Conservation (phyloP, 2,888 invertebrate genomes). For the Homarus gammarus region DNA sequence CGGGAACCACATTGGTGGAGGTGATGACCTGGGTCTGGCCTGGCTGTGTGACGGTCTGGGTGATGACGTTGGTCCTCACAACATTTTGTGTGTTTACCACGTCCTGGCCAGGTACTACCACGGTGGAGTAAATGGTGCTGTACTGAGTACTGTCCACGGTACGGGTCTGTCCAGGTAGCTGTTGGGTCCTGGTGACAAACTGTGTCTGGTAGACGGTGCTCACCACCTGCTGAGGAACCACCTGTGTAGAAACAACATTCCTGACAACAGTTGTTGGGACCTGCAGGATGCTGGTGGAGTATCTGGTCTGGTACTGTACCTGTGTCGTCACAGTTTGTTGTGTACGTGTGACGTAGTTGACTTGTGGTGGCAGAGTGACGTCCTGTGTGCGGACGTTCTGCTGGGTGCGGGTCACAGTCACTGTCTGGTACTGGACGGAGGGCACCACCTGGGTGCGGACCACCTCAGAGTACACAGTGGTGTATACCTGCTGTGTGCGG, state of each 20-base stretch:
- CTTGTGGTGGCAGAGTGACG: slow-evolving; percentile 36
- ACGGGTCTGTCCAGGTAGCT: slow-evolving; percentile 41
- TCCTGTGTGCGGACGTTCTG: slow-evolving; percentile 45
- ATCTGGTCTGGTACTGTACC: slow-evolving; percentile 30
- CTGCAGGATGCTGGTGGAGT: slow-evolving; percentile 31
- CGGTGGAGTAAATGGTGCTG: slow-evolving; percentile 36
- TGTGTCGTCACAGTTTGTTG: slow-evolving; percentile 25
- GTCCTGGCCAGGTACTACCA: slow-evolving; percentile 14
- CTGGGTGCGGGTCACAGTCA: slow-evolving; percentile 37
- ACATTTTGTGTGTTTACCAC: slow-evolving; percentile 19
- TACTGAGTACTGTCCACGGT: slow-evolving; percentile 59
- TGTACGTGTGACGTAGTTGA: slow-evolving; percentile 41
- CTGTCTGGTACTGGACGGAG: slow-evolving; percentile 35
- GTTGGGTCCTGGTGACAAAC: slow-evolving; percentile 36
- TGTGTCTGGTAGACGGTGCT: slow-evolving; percentile 57
- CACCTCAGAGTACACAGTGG: slow-evolving; percentile 49
- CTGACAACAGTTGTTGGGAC: slow-evolving; percentile 42
- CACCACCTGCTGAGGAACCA: slow-evolving; percentile 57
- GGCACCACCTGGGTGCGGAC: slow-evolving; percentile 45
- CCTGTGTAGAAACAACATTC: slow-evolving; percentile 44
- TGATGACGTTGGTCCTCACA: slow-evolving; percentile 29
- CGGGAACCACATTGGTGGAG: slow-evolving; percentile 39
- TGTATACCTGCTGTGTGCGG: slow-evolving; percentile 21
- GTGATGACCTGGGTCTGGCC: slow-evolving; percentile 51
- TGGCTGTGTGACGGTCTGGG: slow-evolving; percentile 47